Conservation (phyloP, 2,113 vertebrate genomes). For the Candoia aspera region DNA sequence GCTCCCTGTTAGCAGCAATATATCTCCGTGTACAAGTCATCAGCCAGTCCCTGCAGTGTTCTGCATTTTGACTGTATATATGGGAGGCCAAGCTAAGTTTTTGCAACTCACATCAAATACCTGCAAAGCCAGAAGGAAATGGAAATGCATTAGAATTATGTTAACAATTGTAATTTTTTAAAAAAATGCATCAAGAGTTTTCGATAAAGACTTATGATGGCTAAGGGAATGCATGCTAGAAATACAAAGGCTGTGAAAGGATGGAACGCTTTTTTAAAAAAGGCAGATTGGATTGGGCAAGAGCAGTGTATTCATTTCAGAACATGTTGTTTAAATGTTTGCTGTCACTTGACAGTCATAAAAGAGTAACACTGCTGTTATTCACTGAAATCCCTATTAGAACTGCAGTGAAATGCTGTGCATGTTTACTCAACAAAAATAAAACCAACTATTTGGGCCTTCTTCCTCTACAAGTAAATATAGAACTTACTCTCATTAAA, state of each 20-base stretch:
- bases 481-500: not conserved
- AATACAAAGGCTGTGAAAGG: not conserved
- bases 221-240: not conserved
- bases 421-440: not conserved
- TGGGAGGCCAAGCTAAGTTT: constrained; percentile 15
- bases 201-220: not conserved
- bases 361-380: not conserved
- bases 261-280: not conserved
- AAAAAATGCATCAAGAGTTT: not conserved
- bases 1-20: constrained; percentile 55
- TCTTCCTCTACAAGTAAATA: not conserved
- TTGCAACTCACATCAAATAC: constrained; percentile 23
- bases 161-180: constrained; percentile 45
- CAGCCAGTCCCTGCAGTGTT: constrained; percentile 41
- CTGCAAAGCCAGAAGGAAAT: constrained; percentile 46
- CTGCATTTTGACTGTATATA: constrained; percentile 28
- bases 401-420: not conserved
- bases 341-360: not conserved
- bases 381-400: not conserved
- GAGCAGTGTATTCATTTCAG: not conserved
- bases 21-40: constrained; percentile 49
- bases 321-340: not conserved
- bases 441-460: not conserved
- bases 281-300: not conserved
- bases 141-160: constrained; percentile 29